Evolutionary conservation across 2,888 invertebrate genomes (phyloP).

Genomic region (Heliconius ismenius): DNA sequence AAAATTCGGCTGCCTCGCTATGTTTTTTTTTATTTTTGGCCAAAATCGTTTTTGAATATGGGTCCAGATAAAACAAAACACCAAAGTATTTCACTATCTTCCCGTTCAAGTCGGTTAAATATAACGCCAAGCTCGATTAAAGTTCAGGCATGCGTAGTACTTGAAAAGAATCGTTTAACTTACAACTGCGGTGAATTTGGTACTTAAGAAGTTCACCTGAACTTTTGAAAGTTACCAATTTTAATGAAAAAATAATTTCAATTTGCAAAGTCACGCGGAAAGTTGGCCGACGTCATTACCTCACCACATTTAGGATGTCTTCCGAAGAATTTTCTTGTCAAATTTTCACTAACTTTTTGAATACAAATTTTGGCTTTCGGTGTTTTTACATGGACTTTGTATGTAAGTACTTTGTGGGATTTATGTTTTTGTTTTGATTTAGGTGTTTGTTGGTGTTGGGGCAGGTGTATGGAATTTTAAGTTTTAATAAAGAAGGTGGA

Average conservation of each 20-base stretch:
- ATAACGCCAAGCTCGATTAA: constrained; percentile 8
- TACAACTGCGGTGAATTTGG: constrained; percentile 63
- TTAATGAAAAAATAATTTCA: constrained; percentile 82
- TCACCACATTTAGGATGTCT: constrained; percentile 68
- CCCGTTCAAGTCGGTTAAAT: not conserved
- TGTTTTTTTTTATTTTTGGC: no score
- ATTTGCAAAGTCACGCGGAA: constrained; percentile 64
- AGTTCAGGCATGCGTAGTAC: constrained; percentile 43
- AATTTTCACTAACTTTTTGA: constrained; percentile 38
- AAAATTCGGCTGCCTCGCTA: no score
- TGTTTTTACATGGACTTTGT: constrained; percentile 24
- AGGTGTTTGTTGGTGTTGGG: not conserved
- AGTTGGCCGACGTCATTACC: constrained; percentile 69
- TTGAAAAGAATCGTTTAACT: constrained; percentile 60
- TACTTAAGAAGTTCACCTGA: constrained; percentile 72
- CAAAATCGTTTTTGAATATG: no score
- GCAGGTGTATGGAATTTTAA: not conserved
- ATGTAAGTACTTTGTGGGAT: constrained; percentile 6
- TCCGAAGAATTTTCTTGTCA: constrained; percentile 49
- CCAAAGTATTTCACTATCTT: not conserved
- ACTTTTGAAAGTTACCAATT: constrained; percentile 62
- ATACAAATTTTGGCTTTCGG: constrained; percentile 27
- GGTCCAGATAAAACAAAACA: not conserved
- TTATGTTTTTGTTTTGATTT: not conserved
- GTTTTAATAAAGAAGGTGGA: not conserved